Base-by-base conservation (phyloP, 1,140 invertebrate genomes). In the Saccostrea echinata region DNA sequence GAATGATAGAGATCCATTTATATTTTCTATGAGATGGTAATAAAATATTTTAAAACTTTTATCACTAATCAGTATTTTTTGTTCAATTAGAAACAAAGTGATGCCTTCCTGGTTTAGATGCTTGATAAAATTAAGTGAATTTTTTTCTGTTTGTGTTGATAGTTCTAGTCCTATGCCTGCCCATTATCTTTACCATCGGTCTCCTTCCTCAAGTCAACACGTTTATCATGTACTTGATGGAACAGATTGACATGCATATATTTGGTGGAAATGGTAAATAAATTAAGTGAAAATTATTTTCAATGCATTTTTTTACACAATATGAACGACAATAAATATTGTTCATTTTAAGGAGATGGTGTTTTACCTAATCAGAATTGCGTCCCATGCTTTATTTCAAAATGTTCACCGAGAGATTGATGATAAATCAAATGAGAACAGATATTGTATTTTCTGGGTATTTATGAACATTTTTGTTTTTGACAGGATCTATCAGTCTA, bases 191-290 rank as follows among this genome's bases (percentile, higher is more conserved):
- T 95, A 98, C 97, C 86, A 95, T 99, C 82, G 99, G 98, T 3
- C 95, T 99, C 8, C 98, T 99, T 93, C 98, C 98, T 13, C 98
- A 99, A 96, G 97, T 99, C 53, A 99, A 99, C 93, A 99, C 99
- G 0, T 99, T 99, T 94, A 94, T 97, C 3, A 98, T 99, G 97
- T 99, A 99, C 94, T 94, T 98, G 16, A 96, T 99, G 89, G 98
- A 99, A 95, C 98, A 99, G 95, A 96, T 99, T 21, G 99, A 99
- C 92, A 99, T 99, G 95, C 98, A 99, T 95, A 93, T 99, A 0
- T 99, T 99, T 95, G 99, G 99, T 33, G 99, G 99, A 4, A 99
- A 98, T 94, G 95, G 95, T 95, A 85, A 93, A 93, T 90, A 51
- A 21, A 27, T 11, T 11, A 13, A 76, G 1, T 11, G 8, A 24